Evolutionary conservation across 1,140 invertebrate genomes (phyloP).

Genomic region (Brachionus plicatilis): DNA sequence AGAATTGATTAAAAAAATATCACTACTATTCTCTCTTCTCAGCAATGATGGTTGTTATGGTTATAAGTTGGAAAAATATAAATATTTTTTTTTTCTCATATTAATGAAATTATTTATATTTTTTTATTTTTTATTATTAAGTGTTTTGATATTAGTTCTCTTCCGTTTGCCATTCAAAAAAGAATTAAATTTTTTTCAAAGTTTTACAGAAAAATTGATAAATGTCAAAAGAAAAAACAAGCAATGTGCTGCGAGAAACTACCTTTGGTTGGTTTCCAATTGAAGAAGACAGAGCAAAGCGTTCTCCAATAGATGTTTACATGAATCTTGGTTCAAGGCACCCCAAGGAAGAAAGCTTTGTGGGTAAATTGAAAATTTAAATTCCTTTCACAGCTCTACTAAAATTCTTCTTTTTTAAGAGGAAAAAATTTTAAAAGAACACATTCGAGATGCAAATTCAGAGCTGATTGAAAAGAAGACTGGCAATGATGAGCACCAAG

Average conservation of each 20-base stretch:
- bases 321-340: neutral
- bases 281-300: neutral
- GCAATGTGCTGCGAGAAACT: neutral
- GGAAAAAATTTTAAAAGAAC: neutral
- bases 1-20: neutral
- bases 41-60: slow-evolving; percentile 17
- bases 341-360: neutral
- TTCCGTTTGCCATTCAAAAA: neutral
- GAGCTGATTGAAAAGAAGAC: neutral
- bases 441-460: neutral
- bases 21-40: neutral
- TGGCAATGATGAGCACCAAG: neutral
- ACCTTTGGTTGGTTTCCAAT: neutral
- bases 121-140: neutral
- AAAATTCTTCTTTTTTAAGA: neutral
- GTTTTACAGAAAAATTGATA: neutral
- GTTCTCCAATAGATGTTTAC: neutral
- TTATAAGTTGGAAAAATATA: slow-evolving; percentile 18
- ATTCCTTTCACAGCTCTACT: neutral
- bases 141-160: neutral
- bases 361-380: neutral
- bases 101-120: neutral
- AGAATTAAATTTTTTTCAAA: neutral
- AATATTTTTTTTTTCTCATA: neutral
- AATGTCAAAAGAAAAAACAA: neutral